A percentile compares a stretch with the other conserved stretches of the same genome.
These are phyloP conservation scores for Umimayanthus kanabou DNA, from an alignment of 92 coral and sea anemone species.

Conservation along the genomic window DNA sequence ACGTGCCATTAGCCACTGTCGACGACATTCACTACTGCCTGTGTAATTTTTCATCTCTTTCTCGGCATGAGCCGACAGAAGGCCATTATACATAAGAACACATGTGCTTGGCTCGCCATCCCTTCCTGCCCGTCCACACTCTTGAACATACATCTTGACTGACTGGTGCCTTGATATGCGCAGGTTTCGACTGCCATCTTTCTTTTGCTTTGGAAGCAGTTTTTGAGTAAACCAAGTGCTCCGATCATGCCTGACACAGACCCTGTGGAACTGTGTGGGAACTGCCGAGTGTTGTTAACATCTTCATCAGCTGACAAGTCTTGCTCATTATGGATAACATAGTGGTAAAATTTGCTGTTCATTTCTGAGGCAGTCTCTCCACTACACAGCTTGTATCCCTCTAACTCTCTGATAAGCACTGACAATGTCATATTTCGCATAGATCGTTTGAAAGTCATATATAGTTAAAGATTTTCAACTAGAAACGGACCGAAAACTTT, in stretches of 20 bases:
- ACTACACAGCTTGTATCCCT: constrained; percentile 27
- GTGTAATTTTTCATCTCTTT: constrained; percentile 41
- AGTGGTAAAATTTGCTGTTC: constrained; percentile 48
- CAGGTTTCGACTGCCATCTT: constrained; percentile 36
- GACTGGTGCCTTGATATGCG: constrained; percentile 54
- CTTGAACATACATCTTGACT: constrained; percentile 39
- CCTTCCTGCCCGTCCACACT: constrained; percentile 38
- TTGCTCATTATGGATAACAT: constrained; percentile 50
- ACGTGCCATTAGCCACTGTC: constrained; percentile 36
- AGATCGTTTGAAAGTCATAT: constrained; percentile 47
- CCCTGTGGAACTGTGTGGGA: constrained; percentile 39
- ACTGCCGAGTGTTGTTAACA: constrained; percentile 7
- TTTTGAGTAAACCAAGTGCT: background rate
- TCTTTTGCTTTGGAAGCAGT: constrained; percentile 15
- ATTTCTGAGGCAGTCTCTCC: constrained; percentile 39
- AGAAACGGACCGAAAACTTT: constrained; percentile 57
- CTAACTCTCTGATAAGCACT: constrained; percentile 45
- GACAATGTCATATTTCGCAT: constrained; percentile 52
- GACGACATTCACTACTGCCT: constrained; percentile 23
- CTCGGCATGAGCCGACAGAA: constrained; percentile 19
- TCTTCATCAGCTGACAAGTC: constrained; percentile 40
- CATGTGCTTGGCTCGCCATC: constrained; percentile 27
- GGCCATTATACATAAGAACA: constrained; percentile 40
- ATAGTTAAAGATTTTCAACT: constrained; percentile 47
- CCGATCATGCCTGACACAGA: constrained; percentile 27